Base-by-base conservation (phyloP, 1,140 invertebrate species). In the Pristionchus pacificus region DNA sequence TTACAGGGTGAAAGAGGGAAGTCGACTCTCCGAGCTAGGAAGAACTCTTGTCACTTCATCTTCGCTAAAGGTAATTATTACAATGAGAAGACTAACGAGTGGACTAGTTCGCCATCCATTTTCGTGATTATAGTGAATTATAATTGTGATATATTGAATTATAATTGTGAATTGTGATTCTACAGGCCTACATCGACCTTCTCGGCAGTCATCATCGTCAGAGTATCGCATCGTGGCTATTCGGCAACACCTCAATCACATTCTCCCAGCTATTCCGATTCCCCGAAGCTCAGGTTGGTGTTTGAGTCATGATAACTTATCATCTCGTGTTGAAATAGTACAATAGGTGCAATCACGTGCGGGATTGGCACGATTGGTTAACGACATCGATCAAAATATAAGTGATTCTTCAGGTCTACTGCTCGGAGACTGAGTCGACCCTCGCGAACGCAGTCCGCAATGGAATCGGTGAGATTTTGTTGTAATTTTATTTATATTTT, bases 111-210 rank as follows among this genome's bases (percentile, higher is more conserved):
- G n/a, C n/a, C n/a, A n/a, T n/a, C n/a, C n/a, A n/a, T n/a, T n/a
- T n/a, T n/a, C n/a, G n/a, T n/a, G n/a, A n/a, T n/a, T n/a, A n/a
- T n/a, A n/a, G n/a, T n/a, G n/a, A n/a, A n/a, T n/a, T n/a, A n/a
- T n/a, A n/a, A n/a, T n/a, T n/a, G n/a, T n/a, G n/a, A n/a, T n/a
- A n/a, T n/a, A n/a, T n/a, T n/a, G n/a, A n/a, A n/a, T n/a, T n/a
- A n/a, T n/a, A n/a, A n/a, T n/a, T n/a, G n/a, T n/a, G n/a, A n/a
- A n/a, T n/a, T n/a, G n/a, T n/a, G n/a, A n/a, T n/a, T n/a, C n/a
- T n/a, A n/a, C n/a, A n/a, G n/a, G 60, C 69, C 19, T 76, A 76
- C 63, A 76, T 76, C 60, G 75, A 76, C 57, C 70, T 76, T 55
- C 62, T 76, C n/a, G 69, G 75, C 30, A 71, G 69, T 30, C 72